A percentile compares a stretch with the other conserved stretches of the same genome.
Conservation (phyloP, 1,140 invertebrate genomes). For the Octopus sinensis region DNA sequence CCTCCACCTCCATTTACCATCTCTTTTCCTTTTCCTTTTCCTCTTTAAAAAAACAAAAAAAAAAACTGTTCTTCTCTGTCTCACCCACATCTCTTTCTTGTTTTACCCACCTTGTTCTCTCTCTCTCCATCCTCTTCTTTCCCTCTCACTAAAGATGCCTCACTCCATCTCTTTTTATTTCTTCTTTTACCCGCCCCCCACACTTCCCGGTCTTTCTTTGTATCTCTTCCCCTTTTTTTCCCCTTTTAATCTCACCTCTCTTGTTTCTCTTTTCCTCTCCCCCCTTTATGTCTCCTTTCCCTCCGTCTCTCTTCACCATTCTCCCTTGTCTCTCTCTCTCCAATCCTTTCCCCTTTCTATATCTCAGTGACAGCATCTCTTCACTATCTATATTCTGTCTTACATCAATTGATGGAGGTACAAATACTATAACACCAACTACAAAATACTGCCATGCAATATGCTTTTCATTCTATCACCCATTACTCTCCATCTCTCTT, state of each 20-base stretch:
- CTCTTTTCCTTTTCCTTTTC: no score
- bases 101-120: background rate
- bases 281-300: background rate
- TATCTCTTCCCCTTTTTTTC: background rate
- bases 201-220: background rate
- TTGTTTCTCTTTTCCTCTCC: background rate
- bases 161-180: background rate
- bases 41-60: no score
- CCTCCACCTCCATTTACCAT: no score
- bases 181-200: background rate
- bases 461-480: background rate
- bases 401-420: no score
- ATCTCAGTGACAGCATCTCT: no score
- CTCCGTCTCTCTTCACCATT: background rate
- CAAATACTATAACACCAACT: no score
- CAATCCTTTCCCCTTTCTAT: no score
- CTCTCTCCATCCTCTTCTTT: background rate
- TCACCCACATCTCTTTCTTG: no score
- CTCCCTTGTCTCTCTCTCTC: background rate
- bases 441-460: no score
- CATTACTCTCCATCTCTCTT: background rate
- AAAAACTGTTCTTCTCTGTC: no score
- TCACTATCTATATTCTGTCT: no score
- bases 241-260: background rate
- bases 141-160: background rate